phyloP scores from a whole-genome alignment of 2,797 vertebrate genomes.

The Eupleurogrammus muticus region DNA sequence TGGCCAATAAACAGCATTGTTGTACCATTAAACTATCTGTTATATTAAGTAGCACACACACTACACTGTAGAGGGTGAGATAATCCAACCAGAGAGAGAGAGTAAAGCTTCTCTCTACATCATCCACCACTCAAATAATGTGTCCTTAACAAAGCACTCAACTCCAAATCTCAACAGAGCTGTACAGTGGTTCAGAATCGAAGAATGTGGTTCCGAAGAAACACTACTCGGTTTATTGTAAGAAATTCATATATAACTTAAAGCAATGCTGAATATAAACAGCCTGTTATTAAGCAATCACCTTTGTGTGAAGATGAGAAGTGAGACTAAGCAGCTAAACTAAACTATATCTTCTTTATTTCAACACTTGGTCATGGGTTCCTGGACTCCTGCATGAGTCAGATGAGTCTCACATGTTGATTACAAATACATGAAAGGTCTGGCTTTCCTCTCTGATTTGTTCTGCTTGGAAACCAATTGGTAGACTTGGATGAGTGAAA shows the following conservation, averaged over 20 bases:
- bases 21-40: conserved; percentile 1
- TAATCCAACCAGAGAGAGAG: background rate
- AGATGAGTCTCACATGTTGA: conserved; percentile 19
- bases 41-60: conserved; percentile 3
- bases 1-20: background rate
- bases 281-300: background rate
- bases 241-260: background rate
- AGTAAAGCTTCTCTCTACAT: conserved; percentile 3
- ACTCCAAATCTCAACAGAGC: background rate
- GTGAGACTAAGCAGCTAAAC: background rate
- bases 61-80: background rate
- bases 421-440: background rate
- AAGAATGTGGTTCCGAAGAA: background rate
- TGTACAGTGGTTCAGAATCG: background rate
- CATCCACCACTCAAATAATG: background rate
- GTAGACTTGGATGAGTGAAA: background rate
- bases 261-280: conserved; percentile 6
- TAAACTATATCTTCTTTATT: background rate
- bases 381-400: background rate
- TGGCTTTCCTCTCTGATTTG: background rate
- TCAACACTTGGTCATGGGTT: conserved; percentile 7
- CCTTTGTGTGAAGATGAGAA: background rate
- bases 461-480: background rate
- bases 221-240: background rate
- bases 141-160: conserved; percentile 15